Evolutionary conservation across 1,140 invertebrate species (phyloP).

Genomic region (Bombus polaris): DNA sequence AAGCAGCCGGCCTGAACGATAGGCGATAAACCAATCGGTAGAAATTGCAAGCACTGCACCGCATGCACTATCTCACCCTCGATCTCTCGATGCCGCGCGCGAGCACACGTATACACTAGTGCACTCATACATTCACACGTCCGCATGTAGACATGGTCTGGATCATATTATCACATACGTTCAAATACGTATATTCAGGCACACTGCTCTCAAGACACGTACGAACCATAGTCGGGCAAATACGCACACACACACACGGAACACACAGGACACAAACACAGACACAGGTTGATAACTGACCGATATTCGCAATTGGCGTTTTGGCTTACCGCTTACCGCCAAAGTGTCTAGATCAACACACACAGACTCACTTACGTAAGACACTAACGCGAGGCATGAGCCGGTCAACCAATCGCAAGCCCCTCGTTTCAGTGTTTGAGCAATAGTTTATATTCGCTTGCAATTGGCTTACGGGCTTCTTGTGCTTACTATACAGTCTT

Average conservation of each 20-base stretch:
- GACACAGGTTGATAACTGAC: constrained; percentile 42
- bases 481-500: constrained; percentile 57
- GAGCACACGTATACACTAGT: background rate
- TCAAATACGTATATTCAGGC: constrained; percentile 11
- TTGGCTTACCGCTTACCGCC: constrained; percentile 57
- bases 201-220: constrained; percentile 23
- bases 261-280: constrained; percentile 21
- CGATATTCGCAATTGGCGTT: constrained; percentile 61
- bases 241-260: background rate
- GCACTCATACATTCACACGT: background rate
- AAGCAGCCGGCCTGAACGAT: constrained; percentile 46
- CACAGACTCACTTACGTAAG: constrained; percentile 69
- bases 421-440: constrained; percentile 61
- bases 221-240: constrained; percentile 6
- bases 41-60: constrained; percentile 48
- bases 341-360: constrained; percentile 62
- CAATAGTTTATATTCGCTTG: constrained; percentile 62
- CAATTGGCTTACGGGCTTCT: constrained; percentile 53
- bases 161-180: constrained; percentile 14
- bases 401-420: constrained; percentile 66
- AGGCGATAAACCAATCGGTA: constrained; percentile 53
- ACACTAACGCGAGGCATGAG: constrained; percentile 64
- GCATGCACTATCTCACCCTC: constrained; percentile 34
- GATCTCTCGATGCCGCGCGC: constrained; percentile 10
- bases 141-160: background rate